Base-by-base conservation (phyloP, 2,113 vertebrate genomes). In the Phyllopteryx taeniolatus region DNA sequence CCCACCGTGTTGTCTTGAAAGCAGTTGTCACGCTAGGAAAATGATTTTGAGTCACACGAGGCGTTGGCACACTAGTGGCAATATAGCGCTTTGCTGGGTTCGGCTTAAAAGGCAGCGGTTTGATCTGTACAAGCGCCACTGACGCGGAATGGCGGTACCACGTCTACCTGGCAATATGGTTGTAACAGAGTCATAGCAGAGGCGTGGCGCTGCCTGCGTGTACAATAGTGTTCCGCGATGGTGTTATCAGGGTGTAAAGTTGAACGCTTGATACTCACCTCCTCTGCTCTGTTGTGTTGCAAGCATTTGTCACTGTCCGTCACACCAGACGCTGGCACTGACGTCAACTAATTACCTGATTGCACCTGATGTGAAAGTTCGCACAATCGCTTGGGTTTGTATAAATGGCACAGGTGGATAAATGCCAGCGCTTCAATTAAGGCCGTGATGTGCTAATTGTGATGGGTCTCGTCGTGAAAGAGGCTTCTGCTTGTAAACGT, bases 301-400 rank as follows among this genome's bases (percentile, higher is more conserved):
- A 60, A 35, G 59, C 31, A 3, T 13, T 31, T 14, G 27, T 59
- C 27, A 15, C 14, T 35, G 31, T 61, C 14, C 5, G 59, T 17
- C 59, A 17, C 31, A 35, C 33, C 59, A 35, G 56, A 31, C 22
- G 56, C 56, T 51, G 49, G 8, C 20, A 54, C 20, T 22, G 53
- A 54, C n/a, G 7, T n/a, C 20, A 56, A 56, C 20, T 22, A 22
- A 56, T 56, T 56, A 56, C 20, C 20, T 11, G 53, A 56, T 56
- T n/a, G 53, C 53, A 56, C n/a, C 20, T 56, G 53, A 56, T 56
- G 53, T 56, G 53, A 56, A 56, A 56, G 53, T 56, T 56, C 20
- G 20, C 53, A 54, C 53, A 22, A 10, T 56, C 53, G 10, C 53
- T 56, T 56, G 3, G 8, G 22, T 56, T 22, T 22, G 53, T 56